Evolutionary conservation across 2,797 vertebrate species (phyloP).

Genomic region (Gallinago solitaria): DNA sequence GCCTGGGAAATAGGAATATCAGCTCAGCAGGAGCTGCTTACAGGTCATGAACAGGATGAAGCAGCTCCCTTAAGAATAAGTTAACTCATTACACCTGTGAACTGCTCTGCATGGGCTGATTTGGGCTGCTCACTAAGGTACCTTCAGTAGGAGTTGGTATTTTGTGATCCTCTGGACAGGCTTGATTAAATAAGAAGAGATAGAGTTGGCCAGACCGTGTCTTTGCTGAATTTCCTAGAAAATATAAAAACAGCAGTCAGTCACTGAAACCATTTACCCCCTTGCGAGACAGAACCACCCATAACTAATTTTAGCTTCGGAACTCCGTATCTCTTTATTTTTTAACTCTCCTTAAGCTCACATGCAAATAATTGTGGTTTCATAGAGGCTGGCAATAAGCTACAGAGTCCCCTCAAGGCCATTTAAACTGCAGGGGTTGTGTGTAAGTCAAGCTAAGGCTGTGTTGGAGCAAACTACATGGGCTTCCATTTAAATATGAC

Average conservation of each 20-base stretch:
- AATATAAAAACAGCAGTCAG: constrained; percentile 38
- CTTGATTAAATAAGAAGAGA: constrained; percentile 98
- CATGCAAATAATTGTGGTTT: background rate
- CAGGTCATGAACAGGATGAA: background rate
- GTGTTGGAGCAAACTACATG: background rate
- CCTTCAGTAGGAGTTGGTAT: constrained; percentile 97
- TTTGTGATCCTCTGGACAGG: constrained; percentile 99
- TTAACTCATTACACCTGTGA: background rate
- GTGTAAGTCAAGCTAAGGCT: background rate
- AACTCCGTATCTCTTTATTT: background rate
- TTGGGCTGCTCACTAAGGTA: constrained; percentile 60
- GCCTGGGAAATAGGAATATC: background rate
- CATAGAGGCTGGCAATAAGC: background rate
- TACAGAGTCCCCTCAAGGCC: background rate
- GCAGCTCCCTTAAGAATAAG: background rate
- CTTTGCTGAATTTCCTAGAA: constrained; percentile 95
- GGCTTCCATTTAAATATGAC: background rate
- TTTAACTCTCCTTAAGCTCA: background rate
- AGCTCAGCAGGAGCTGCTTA: background rate
- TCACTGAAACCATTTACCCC: background rate
- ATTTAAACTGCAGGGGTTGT: background rate
- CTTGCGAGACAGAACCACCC: background rate
- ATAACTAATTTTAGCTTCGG: background rate
- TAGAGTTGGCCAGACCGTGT: constrained; percentile 94
- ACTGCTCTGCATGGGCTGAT: background rate